These are phyloP conservation scores for Crossocerus cetratus DNA, from an alignment of 2,888 invertebrate species.

Conservation along the genomic window DNA sequence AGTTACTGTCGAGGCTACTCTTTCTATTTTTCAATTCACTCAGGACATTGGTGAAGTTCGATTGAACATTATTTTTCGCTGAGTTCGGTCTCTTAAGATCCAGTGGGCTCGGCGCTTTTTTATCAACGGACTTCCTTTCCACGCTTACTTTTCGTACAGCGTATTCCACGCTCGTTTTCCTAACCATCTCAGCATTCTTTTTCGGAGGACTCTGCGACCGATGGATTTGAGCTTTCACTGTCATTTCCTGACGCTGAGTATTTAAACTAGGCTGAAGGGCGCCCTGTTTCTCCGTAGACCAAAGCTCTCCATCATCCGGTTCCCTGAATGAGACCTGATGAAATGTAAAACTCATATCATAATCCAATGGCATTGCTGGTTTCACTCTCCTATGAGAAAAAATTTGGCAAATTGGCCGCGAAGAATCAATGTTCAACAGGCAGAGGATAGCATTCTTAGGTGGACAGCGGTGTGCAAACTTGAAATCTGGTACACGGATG, in stretches of 20 bases:
- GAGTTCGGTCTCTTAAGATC: slow-evolving; percentile 66
- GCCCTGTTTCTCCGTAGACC: slow-evolving; percentile 72
- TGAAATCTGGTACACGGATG: background rate
- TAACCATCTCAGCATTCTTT: slow-evolving; percentile 63
- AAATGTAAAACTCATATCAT: background rate
- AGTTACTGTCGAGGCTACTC: slow-evolving; percentile 75
- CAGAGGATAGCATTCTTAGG: background rate
- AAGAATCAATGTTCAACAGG: background rate
- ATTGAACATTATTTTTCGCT: slow-evolving; percentile 73
- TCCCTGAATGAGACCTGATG: slow-evolving; percentile 73
- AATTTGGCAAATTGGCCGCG: background rate
- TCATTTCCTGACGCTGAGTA: slow-evolving; percentile 70
- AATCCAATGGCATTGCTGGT: no score
- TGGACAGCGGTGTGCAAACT: background rate
- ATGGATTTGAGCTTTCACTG: slow-evolving; percentile 76
- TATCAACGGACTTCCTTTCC: slow-evolving; percentile 65
- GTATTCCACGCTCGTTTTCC: slow-evolving; percentile 70
- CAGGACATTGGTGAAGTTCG: slow-evolving; percentile 78
- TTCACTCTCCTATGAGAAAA: no score
- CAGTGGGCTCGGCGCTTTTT: slow-evolving; percentile 50
- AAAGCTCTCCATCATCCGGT: slow-evolving; percentile 73
- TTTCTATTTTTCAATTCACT: slow-evolving; percentile 78
- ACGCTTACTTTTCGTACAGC: slow-evolving; percentile 67
- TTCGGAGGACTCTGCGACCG: slow-evolving; percentile 75
- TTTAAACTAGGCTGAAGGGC: slow-evolving; percentile 59